phyloP scores from a whole-genome alignment of 2,113 vertebrate species.

The Chionodraco myersi region DNA sequence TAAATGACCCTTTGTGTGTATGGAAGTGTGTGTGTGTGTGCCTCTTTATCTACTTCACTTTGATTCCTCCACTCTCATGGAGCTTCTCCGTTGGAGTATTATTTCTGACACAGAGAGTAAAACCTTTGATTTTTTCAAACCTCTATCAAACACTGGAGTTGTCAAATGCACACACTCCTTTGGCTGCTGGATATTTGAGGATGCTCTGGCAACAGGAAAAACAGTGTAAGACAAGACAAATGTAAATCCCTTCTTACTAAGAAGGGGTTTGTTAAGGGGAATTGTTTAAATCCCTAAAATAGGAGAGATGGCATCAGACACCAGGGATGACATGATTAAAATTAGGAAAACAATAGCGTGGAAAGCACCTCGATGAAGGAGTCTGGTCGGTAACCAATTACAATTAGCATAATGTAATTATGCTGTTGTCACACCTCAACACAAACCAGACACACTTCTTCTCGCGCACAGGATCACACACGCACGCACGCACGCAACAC shows the following conservation, averaged over 20 bases:
- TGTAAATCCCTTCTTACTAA: not conserved
- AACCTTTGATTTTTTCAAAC: conserved; percentile 1
- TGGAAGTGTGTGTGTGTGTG: not conserved
- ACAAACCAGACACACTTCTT: not conserved
- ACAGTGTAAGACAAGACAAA: conserved; percentile 2
- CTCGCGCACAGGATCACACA: too few relatives aligned
- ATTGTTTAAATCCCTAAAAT: conserved; percentile 5
- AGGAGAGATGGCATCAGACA: not conserved
- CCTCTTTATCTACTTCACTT: conserved; percentile 36
- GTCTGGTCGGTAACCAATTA: conserved; percentile 12
- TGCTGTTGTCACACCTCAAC: not conserved
- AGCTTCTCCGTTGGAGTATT: conserved; percentile 26
- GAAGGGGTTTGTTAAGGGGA: not conserved
- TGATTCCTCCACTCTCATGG: conserved; percentile 16
- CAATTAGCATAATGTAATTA: conserved; percentile 28
- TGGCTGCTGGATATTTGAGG: conserved; percentile 7
- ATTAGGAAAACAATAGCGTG: conserved; percentile 10
- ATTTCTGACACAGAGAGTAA: conserved; percentile 15
- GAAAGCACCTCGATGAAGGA: not conserved
- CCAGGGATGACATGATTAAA: not conserved
- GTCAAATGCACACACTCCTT: not conserved
- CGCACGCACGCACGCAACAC: not conserved
- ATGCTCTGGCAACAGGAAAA: not conserved
- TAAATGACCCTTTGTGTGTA: conserved; percentile 48
- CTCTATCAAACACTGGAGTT: not conserved